These are phyloP conservation scores for Solen grandis DNA, from an alignment of 1,140 invertebrate genomes.

Conservation along the genomic window DNA sequence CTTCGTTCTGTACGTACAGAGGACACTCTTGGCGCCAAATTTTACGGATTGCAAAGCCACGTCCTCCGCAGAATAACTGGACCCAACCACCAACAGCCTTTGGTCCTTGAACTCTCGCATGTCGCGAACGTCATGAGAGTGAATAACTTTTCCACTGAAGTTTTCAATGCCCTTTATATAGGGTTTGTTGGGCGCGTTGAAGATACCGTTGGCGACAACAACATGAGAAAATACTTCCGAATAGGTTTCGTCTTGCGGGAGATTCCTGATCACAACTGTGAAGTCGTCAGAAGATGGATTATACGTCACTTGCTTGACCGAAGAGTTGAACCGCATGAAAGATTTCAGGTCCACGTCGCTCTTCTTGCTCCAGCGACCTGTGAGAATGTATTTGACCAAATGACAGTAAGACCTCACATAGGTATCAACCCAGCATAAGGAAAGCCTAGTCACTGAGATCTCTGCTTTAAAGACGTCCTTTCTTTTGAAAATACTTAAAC, in stretches of 20 bases:
- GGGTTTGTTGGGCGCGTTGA: conserved; percentile 28
- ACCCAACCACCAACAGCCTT: conserved; percentile 29
- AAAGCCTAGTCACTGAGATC: too few relatives aligned
- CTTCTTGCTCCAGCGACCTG: conserved; percentile 29
- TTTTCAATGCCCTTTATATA: conserved; percentile 40
- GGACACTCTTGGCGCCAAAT: conserved; percentile 26
- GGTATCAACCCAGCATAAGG: too few relatives aligned
- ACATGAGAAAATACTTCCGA: conserved; percentile 35
- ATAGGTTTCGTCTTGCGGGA: background rate
- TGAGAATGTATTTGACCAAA: background rate
- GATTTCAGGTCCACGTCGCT: background rate
- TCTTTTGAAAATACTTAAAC: too few relatives aligned
- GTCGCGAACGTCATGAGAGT: conserved; percentile 50
- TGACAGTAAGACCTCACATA: too few relatives aligned
- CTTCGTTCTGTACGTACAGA: conserved; percentile 21
- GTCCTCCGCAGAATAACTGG: conserved; percentile 46
- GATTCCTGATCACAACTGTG: conserved; percentile 29
- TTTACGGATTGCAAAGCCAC: conserved; percentile 35
- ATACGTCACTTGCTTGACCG: conserved; percentile 45
- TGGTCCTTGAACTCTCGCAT: conserved; percentile 40
- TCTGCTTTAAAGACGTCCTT: too few relatives aligned
- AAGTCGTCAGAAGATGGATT: conserved; percentile 41
- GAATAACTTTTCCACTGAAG: conserved; percentile 42
- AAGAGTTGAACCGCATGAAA: conserved; percentile 30
- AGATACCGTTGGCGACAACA: conserved; percentile 48